Evolutionary conservation across 2,797 vertebrate genomes (phyloP).

Genomic region (Cryptoblepharus egeriae): DNA sequence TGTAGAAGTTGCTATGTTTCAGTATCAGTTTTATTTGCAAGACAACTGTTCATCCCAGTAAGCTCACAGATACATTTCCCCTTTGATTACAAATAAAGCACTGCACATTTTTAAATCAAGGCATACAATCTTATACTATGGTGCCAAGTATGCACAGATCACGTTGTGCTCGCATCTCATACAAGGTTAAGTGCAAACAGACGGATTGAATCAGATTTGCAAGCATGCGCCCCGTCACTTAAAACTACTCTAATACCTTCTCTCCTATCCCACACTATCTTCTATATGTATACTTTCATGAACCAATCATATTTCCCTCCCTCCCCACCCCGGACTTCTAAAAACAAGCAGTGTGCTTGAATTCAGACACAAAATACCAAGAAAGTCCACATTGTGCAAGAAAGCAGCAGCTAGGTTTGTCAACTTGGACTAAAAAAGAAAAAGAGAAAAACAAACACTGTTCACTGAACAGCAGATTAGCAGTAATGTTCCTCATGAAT

Average conservation of each 20-base stretch:
- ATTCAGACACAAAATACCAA: conserved; percentile 82
- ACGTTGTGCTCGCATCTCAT: conserved; percentile 69
- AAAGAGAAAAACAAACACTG: conserved; percentile 81
- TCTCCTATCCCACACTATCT: conserved; percentile 74
- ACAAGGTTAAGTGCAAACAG: conserved; percentile 72
- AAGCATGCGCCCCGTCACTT: conserved; percentile 83
- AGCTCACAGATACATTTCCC: conserved; percentile 79
- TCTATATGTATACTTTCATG: conserved; percentile 73
- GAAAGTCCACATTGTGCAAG: conserved; percentile 88
- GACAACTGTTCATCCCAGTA: conserved; percentile 73
- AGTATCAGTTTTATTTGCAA: conserved; percentile 73
- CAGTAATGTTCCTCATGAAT: conserved; percentile 85
- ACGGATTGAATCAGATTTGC: conserved; percentile 78
- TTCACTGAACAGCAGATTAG: conserved; percentile 89
- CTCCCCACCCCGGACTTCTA: conserved; percentile 70
- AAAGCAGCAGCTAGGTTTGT: conserved; percentile 90
- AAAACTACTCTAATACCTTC: conserved; percentile 73
- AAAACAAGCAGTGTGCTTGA: conserved; percentile 77
- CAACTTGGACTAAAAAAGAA: conserved; percentile 80
- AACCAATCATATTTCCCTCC: conserved; percentile 71
- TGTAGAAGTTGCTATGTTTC: conserved; percentile 76
- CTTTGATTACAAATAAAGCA: conserved; percentile 79
- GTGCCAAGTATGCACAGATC: conserved; percentile 73
- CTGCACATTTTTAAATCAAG: conserved; percentile 76
- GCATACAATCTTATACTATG: conserved; percentile 74